A percentile compares a stretch with the other conserved stretches of the same genome.
These are phyloP conservation scores for Zalophus californianus DNA, from an alignment of 2,797 vertebrate genomes.

Conservation along the genomic window DNA sequence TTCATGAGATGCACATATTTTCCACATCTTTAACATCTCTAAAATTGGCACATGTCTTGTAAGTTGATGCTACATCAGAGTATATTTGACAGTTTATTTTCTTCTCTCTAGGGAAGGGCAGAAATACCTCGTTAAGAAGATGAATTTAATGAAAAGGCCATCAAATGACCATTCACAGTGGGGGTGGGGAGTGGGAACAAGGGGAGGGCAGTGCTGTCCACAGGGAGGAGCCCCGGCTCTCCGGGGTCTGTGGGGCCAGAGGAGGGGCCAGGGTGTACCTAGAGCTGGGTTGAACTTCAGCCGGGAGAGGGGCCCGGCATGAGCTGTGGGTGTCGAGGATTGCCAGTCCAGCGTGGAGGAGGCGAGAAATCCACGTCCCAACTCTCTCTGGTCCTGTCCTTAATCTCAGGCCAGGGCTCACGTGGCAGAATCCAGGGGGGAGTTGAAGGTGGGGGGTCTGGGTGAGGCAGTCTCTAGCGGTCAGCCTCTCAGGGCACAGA, in stretches of 20 bases:
- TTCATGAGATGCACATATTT: not conserved
- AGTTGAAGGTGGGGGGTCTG: not conserved
- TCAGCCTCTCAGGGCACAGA: not conserved
- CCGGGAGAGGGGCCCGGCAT: not conserved
- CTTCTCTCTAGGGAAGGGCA: constrained; percentile 41
- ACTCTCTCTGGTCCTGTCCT: too few species aligned
- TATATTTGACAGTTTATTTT: not conserved
- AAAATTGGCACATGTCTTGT: not conserved
- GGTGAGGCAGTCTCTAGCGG: not conserved
- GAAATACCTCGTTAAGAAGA: constrained; percentile 42
- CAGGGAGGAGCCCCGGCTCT: not conserved
- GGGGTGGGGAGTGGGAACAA: not conserved
- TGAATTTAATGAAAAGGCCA: not conserved
- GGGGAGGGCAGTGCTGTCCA: not conserved
- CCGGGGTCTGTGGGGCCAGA: not conserved
- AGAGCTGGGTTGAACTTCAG: not conserved
- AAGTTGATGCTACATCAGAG: not conserved
- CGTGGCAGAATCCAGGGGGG: not conserved
- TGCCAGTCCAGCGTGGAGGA: not conserved
- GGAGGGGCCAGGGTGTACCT: accelerated
- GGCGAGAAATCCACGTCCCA: not conserved
- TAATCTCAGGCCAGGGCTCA: not conserved
- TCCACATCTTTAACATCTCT: not conserved
- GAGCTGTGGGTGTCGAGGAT: not conserved
- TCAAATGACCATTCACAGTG: not conserved